Evolutionary conservation across 2,113 vertebrate genomes (phyloP).

Genomic region (Pleuronectes platessa): DNA sequence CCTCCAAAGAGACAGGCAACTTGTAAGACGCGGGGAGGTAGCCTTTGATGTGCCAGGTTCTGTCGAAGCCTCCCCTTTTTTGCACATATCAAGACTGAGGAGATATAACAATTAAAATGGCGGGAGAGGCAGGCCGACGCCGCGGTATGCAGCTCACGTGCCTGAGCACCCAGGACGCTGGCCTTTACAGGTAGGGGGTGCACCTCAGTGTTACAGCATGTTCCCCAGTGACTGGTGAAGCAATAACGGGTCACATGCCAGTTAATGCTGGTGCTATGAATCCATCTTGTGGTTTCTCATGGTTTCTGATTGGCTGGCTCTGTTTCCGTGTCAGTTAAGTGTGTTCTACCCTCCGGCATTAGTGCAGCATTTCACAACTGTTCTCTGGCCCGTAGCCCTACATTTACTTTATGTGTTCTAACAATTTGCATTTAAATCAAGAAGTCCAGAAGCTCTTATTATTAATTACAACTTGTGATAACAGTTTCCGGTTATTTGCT

Average conservation of each 20-base stretch:
- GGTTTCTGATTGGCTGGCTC: slow-evolving; percentile 41
- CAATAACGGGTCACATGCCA: slow-evolving; percentile 20
- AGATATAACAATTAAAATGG: slow-evolving; percentile 83
- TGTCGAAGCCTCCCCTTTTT: slow-evolving; percentile 74
- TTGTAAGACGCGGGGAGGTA: slow-evolving; percentile 81
- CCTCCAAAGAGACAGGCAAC: slow-evolving; percentile 82
- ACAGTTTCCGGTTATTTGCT: not conserved
- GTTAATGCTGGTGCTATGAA: slow-evolving; percentile 50
- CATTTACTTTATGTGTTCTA: not conserved
- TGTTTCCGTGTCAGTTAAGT: slow-evolving; percentile 48
- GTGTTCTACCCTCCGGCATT: slow-evolving; percentile 9
- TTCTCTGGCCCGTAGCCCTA: slow-evolving; percentile 17
- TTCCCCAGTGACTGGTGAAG: slow-evolving; percentile 14
- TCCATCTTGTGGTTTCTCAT: slow-evolving; percentile 42
- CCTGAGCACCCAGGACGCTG: slow-evolving; percentile 14
- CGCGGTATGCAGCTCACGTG: slow-evolving; percentile 12
- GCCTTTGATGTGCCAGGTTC: slow-evolving; percentile 81
- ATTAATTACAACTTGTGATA: not conserved
- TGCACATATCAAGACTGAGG: slow-evolving; percentile 77
- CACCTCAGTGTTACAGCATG: slow-evolving; percentile 5
- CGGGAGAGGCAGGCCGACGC: slow-evolving; percentile 53
- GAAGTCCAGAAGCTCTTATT: not conserved
- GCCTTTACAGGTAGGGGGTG: slow-evolving; percentile 27
- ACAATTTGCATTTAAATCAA: not conserved
- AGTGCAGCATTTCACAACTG: slow-evolving; percentile 38